Evolutionary conservation across 2,888 invertebrate genomes (phyloP).

Genomic region (Dicycla oo): DNA sequence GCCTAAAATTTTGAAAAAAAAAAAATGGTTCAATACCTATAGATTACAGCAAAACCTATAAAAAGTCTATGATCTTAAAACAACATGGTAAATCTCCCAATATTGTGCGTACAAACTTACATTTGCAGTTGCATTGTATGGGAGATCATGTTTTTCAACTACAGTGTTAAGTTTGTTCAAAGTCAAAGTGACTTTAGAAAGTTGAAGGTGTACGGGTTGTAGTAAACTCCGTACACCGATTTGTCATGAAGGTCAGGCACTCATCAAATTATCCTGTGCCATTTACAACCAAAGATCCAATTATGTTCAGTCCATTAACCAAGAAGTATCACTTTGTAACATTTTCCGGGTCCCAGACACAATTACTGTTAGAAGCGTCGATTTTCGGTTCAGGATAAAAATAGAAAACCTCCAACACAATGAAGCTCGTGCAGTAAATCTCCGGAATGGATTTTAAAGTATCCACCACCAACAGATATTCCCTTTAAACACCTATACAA

Average conservation of each 20-base stretch:
- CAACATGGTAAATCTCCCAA: no score
- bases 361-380: conserved; percentile 33
- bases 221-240: no score
- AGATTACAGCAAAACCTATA: no score
- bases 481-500: conserved; percentile 49
- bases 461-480: conserved; percentile 32
- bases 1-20: no score
- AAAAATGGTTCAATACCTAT: no score
- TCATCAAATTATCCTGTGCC: conserved; percentile 20
- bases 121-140: no score
- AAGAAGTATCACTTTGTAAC: conserved; percentile 36
- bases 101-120: no score
- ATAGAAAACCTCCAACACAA: conserved; percentile 31
- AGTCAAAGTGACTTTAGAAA: conserved; percentile 23
- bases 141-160: no score
- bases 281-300: conserved; percentile 37
- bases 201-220: no score
- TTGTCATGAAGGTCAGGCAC: no score
- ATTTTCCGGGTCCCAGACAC: conserved; percentile 41
- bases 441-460: conserved; percentile 54
- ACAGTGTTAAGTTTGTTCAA: no score
- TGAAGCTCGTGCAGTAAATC: conserved; percentile 45
- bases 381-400: conserved; percentile 36
- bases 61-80: no score
- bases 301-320: conserved; percentile 37